phyloP scores from a whole-genome alignment of 2,888 invertebrate genomes.

The Idaea aversata region DNA sequence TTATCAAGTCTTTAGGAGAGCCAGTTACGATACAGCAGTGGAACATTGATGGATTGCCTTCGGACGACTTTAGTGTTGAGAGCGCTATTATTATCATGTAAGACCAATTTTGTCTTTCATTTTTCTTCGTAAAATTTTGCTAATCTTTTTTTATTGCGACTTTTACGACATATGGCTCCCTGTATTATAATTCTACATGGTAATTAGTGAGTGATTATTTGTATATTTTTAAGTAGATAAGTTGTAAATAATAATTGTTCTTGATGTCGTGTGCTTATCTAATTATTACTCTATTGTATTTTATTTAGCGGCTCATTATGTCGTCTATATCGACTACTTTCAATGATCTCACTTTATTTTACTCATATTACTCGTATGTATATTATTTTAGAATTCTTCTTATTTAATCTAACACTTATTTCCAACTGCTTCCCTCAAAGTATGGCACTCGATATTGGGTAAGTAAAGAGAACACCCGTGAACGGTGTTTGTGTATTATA shows the following conservation, averaged over 20 bases:
- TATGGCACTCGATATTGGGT: not conserved
- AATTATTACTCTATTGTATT: too few relatives aligned
- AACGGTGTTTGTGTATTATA: not conserved
- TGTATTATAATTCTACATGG: not conserved
- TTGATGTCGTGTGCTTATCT: not conserved
- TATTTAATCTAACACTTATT: not conserved
- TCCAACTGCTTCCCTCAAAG: not conserved
- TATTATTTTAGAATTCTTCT: not conserved
- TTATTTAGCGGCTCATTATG: too few relatives aligned
- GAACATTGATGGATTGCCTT: conserved; percentile 94
- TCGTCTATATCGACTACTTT: too few relatives aligned
- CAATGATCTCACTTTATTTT: too few relatives aligned
- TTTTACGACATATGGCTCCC: not conserved
- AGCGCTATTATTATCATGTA: conserved; percentile 95
- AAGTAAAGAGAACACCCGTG: not conserved
- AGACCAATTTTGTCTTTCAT: conserved; percentile 43
- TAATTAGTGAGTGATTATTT: too few relatives aligned
- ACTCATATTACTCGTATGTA: too few relatives aligned
- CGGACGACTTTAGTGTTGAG: conserved; percentile 93
- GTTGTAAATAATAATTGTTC: not conserved
- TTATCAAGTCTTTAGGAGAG: conserved; percentile 90
- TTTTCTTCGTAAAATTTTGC: not conserved
- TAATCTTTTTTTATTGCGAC: not conserved
- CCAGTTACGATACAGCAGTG: conserved; percentile 93
- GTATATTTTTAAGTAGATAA: not conserved